Conservation (phyloP, 2,113 vertebrate species). For the Quiscalus mexicanus region DNA sequence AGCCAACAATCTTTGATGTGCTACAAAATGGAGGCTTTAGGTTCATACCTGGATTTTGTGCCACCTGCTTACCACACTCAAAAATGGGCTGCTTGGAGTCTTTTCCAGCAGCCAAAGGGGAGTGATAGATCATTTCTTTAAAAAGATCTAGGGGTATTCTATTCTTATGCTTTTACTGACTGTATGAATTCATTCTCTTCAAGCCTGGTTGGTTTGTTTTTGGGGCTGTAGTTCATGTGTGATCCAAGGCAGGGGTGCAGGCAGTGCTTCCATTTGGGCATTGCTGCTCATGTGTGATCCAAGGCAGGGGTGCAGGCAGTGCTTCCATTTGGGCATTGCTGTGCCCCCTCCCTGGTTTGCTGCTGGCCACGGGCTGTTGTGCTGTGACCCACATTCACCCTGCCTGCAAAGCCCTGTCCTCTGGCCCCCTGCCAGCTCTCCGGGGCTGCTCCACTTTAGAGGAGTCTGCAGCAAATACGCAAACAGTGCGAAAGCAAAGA, state of each 20-base stretch:
- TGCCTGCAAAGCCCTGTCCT: not conserved
- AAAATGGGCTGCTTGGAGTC: not conserved
- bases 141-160: not conserved
- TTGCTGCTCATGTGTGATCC: accelerated
- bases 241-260: not conserved
- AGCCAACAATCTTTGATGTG: not conserved
- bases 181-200: not conserved
- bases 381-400: slow-evolving; percentile 47
- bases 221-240: accelerated
- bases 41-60: not conserved
- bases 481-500: not conserved
- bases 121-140: not conserved
- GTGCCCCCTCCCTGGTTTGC: not conserved
- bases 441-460: not conserved
- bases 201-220: not conserved
- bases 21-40: not conserved
- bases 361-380: not conserved
- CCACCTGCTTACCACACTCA: not conserved
- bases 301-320: not conserved
- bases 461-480: not conserved
- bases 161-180: not conserved
- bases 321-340: not conserved
- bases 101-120: not conserved
- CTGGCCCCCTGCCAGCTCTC: slow-evolving; percentile 26
- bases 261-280: not conserved